phyloP scores from a whole-genome alignment of 2,113 vertebrate genomes.

The Microcebus lehilahytsara region DNA sequence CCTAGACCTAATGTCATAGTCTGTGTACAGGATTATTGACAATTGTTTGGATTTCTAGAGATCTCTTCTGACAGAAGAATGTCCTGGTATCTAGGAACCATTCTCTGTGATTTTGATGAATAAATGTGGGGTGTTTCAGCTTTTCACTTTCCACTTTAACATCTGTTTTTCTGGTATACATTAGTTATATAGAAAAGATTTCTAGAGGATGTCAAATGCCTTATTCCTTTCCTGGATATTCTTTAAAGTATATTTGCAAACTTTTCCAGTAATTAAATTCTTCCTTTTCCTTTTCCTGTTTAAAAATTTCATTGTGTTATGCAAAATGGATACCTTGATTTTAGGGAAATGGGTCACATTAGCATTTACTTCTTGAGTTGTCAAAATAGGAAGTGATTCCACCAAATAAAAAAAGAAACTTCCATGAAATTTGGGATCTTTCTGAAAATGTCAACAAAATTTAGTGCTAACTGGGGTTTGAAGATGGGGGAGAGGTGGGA shows the following conservation, averaged over 20 bases:
- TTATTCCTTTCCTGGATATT: conserved; percentile 69
- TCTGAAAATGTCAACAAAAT: neutral
- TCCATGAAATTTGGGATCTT: neutral
- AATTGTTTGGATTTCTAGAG: neutral
- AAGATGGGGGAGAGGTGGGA: neutral
- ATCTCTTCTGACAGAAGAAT: neutral
- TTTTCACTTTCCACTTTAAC: conserved; percentile 15
- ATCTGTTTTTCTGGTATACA: conserved; percentile 64
- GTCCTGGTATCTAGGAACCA: neutral
- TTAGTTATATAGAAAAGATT: conserved; percentile 62
- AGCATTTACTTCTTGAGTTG: conserved; percentile 63
- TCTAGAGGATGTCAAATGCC: conserved; percentile 50
- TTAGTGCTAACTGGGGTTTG: neutral
- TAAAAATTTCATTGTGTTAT: conserved; percentile 73
- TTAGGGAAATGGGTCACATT: conserved; percentile 62
- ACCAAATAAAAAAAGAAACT: conserved; percentile 34
- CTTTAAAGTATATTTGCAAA: conserved; percentile 68
- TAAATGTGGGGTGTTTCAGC: neutral
- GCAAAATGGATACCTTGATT: conserved; percentile 59
- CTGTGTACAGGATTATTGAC: neutral
- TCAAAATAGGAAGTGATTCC: conserved; percentile 67
- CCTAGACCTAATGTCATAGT: neutral
- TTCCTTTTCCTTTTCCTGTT: conserved; percentile 76
- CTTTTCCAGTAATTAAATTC: conserved; percentile 73
- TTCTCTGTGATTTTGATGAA: neutral